Percentiles rank a stretch among this genome's conserved stretches.
phyloP scores from a whole-genome alignment of 2,113 vertebrate genomes.

The Burhinus oedicnemus region DNA sequence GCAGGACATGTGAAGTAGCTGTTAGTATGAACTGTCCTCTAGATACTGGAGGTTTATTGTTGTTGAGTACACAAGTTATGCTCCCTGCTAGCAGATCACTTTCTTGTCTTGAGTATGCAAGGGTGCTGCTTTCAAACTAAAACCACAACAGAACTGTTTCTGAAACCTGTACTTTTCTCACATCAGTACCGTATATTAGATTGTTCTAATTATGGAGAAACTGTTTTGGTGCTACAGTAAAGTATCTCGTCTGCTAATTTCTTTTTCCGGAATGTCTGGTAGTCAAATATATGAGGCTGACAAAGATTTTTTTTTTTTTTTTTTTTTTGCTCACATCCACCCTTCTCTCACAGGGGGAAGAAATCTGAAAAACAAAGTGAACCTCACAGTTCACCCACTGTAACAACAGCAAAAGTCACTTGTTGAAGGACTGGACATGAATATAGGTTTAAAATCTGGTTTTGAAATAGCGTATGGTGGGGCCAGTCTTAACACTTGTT shows the following conservation, averaged over 20 bases:
- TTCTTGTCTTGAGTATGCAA: not conserved
- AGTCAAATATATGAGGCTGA: not conserved
- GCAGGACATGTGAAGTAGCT: not conserved
- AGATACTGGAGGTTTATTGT: not conserved
- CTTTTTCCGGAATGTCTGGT: not conserved
- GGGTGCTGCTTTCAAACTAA: not conserved
- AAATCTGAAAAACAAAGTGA: not conserved
- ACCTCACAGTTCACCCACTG: fast-evolving
- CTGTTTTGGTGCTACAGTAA: not conserved
- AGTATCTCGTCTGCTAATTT: not conserved
- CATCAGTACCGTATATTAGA: fast-evolving
- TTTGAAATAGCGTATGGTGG: not conserved
- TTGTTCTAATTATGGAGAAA: not conserved
- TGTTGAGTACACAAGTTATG: not conserved
- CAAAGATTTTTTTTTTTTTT: not conserved
- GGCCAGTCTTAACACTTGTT: not conserved
- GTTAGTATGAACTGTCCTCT: not conserved
- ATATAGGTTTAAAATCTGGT: not conserved
- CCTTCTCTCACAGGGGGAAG: not conserved
- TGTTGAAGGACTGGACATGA: not conserved
- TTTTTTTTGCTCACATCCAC: not conserved
- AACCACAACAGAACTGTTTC: not conserved
- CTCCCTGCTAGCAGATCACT: not conserved
- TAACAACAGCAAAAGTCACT: not conserved
- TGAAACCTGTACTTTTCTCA: not conserved